phyloP scores from a whole-genome alignment of 2,113 vertebrate genomes.

The Hylia prasina region DNA sequence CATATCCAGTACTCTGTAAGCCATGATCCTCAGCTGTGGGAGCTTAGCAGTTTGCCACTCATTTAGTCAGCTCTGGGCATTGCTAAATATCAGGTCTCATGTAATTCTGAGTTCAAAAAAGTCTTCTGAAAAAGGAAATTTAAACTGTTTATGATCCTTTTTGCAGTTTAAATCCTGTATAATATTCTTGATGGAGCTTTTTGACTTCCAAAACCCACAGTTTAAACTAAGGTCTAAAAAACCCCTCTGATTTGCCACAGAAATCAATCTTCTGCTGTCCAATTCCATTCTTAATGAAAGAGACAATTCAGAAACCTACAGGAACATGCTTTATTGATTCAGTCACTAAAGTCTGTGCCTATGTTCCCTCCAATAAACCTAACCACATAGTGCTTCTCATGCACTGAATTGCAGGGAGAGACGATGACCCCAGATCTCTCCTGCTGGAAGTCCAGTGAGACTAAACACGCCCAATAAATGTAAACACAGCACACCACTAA shows the following conservation, averaged over 20 bases:
- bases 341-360: constrained; percentile 21
- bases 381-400: not conserved
- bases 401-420: not conserved
- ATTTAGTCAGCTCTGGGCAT: not conserved
- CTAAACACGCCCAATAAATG: not conserved
- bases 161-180: not conserved
- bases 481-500: not conserved
- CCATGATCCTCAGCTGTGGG: not conserved
- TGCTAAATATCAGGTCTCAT: not conserved
- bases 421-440: not conserved
- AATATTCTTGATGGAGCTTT: not conserved
- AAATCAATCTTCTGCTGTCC: constrained; percentile 12
- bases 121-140: not conserved
- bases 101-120: not conserved
- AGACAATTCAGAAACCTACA: constrained; percentile 24
- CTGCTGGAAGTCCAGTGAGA: constrained; percentile 29
- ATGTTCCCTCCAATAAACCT: not conserved
- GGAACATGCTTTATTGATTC: constrained; percentile 56
- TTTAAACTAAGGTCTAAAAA: not conserved
- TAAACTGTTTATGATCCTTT: not conserved
- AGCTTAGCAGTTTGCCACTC: not conserved
- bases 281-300: constrained; percentile 31
- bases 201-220: not conserved
- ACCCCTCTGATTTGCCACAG: not conserved
- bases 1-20: not conserved